These are phyloP conservation scores for Nasonia vitripennis DNA, from an alignment of 1,140 invertebrate species.

Conservation along the genomic window DNA sequence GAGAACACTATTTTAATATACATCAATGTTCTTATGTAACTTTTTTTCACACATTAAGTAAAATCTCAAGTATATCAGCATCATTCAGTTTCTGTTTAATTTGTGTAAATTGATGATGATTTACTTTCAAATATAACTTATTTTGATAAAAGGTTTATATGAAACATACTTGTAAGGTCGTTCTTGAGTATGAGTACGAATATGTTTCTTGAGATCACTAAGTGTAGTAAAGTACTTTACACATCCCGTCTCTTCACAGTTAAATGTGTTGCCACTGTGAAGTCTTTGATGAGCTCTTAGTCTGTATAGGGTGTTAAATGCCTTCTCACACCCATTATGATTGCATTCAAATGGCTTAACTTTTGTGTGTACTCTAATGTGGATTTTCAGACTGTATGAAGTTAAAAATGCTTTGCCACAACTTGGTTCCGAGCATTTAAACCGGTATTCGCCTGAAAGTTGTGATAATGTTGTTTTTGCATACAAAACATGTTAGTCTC, in stretches of 20 bases:
- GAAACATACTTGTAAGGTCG: conserved; percentile 89
- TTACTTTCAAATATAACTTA: background rate
- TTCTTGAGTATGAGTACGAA: conserved; percentile 93
- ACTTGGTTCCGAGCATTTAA: conserved; percentile 90
- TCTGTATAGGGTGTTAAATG: conserved; percentile 96
- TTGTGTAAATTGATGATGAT: background rate
- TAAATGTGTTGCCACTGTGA: conserved; percentile 96
- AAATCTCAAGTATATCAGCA: background rate
- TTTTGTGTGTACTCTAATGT: conserved; percentile 95
- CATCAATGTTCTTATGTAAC: background rate
- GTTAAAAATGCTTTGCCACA: conserved; percentile 96
- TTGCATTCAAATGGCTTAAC: conserved; percentile 92
- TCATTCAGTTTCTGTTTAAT: background rate
- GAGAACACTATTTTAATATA: too few relatives aligned
- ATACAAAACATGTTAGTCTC: conserved; percentile 25
- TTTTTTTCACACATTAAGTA: too few relatives aligned
- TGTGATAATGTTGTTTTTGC: conserved; percentile 31
- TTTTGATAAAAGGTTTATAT: background rate
- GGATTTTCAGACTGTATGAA: conserved; percentile 96
- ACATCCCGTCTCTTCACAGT: conserved; percentile 89
- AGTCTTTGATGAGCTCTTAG: conserved; percentile 93
- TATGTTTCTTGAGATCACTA: conserved; percentile 95
- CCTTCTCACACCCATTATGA: conserved; percentile 88
- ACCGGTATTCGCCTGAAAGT: conserved; percentile 92
- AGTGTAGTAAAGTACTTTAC: conserved; percentile 95